Base-by-base conservation (phyloP, 2,113 vertebrate genomes). In the Manacus vitellinus region DNA sequence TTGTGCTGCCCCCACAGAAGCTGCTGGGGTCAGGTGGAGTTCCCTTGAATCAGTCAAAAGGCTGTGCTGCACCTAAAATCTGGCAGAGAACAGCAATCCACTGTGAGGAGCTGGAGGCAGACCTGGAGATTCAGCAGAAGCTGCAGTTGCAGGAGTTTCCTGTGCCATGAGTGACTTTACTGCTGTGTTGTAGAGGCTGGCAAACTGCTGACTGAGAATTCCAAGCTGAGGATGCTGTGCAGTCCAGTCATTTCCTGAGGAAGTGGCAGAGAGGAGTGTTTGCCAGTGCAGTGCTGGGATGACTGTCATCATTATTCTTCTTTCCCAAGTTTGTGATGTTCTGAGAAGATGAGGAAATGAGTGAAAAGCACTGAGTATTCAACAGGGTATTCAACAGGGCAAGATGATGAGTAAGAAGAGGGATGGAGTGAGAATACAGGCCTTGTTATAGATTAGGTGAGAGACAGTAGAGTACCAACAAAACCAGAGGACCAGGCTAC, bases 191-290 rank as follows among this genome's bases (percentile, higher is more conserved):
- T 46, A 46, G 65, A 55, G 35, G 65, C 35, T 94, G 2, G 5
- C 52, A 87, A 74, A 88, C 25, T 84, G 88, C 95, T 94, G 75
- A 90, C 79, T 61, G 66, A 39, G 63, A 74, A 77, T 63, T 78
- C 43, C 43, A 58, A 68, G 79, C 59, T 54, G 77, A 92, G 71
- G 56, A 43, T 86, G 72, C 43, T 80, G 25, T 76, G 43, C 43
- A 39, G 19, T 35, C 63, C 46, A 54, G 47, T 49, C 4, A 33
- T 76, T 83, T 94, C 83, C 95, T 66, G 91, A 74, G 55, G 49
- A 62, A 65, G 14, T 1, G 61, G 73, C 63, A 70, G 37, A 82
- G 66, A n/a, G 52, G 19, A 66, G 20, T 56, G 23, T 62, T 96
- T 58, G 49, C 73, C 18, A 19, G 15, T n/a, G 41, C 30, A 86